Evolutionary conservation across 2,113 vertebrate genomes (phyloP), one percentile per base, ranked within the genome.

Genomic region (Pristiophorus japonicus): DNA sequence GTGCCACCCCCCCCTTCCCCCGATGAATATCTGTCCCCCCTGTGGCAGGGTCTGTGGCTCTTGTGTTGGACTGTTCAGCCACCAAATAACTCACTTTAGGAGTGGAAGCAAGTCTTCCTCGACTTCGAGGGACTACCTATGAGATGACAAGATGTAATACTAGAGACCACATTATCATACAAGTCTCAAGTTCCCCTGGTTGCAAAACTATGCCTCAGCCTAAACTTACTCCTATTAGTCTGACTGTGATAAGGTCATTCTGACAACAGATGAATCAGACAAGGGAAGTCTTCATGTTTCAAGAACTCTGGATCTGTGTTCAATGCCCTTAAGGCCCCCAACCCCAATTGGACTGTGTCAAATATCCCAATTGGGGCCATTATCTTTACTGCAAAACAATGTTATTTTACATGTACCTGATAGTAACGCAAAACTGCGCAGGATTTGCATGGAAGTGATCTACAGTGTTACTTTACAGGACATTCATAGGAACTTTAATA

Each of bases 331-430:
- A 38, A 38, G n/a, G n/a, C 59, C n/a, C 34, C 55, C n/a, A 81
- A 14, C 59, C 16, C 59, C 51, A 91, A n/a, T n/a, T 38, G 34
- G 42, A 65, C n/a, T 92, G 34, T 38, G 59, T n/a, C 88, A 92
- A 42, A 92, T 92, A 92, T 38, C 16, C 84, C 88, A 63, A 92
- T 22, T 38, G 30, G 5, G 18, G 38, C 42, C 7, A 94, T 94
- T 51, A 70, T 70, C 27, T n/a, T 51, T 47, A 47, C 42, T 16
- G 4, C 65, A 42, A 22, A 93, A 66, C 34, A 67, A 47, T 70
- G 11, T 70, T 94, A 67, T 67, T 70, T 94, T 70, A 67, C 42
- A 94, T 94, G 65, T 38, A 70, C 93, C 66, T 94, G 24, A 70
- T 51, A n/a, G n/a, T n/a, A 38, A 92, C 67, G 66, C 38, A 70